Conservation (phyloP, 2,797 vertebrate genomes). For the Ptychadena robeensis region DNA sequence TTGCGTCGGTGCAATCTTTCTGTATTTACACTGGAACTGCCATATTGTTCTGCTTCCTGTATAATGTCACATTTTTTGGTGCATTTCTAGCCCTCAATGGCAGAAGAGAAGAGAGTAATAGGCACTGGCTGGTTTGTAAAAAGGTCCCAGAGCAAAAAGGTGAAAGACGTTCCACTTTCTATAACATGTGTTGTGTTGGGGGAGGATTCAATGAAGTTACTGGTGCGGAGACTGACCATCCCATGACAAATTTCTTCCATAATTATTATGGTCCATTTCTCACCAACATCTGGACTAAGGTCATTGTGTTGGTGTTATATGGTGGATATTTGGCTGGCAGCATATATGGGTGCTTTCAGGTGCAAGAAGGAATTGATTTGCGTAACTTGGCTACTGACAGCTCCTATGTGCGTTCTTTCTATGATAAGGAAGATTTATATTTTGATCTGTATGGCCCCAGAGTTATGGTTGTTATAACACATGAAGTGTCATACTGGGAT, state of each 20-base stretch:
- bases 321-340: slow-evolving; percentile 72
- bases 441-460: slow-evolving; percentile 78
- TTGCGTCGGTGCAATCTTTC: slow-evolving; percentile 81
- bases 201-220: slow-evolving; percentile 78
- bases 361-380: slow-evolving; percentile 81
- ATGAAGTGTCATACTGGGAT: slow-evolving; percentile 77
- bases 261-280: slow-evolving; percentile 76
- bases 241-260: slow-evolving; percentile 71
- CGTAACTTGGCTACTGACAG: slow-evolving; percentile 80
- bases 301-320: slow-evolving; percentile 72
- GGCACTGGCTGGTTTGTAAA: slow-evolving; percentile 79
- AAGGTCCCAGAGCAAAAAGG: slow-evolving; percentile 57
- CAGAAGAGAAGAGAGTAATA: slow-evolving; percentile 74
- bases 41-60: slow-evolving; percentile 78
- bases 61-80: slow-evolving; percentile 75
- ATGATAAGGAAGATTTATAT: slow-evolving; percentile 73
- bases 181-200: slow-evolving; percentile 71
- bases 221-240: slow-evolving; percentile 67
- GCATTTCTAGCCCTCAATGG: slow-evolving; percentile 78
- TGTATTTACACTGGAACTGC: slow-evolving; percentile 83
- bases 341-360: slow-evolving; percentile 75
- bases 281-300: slow-evolving; percentile 71
- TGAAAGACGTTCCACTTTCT: slow-evolving; percentile 65
- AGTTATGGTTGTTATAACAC: slow-evolving; percentile 79
- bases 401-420: slow-evolving; percentile 80